Evolutionary conservation across 2,113 vertebrate genomes (phyloP).

Genomic region (Eretmochelys imbricata): DNA sequence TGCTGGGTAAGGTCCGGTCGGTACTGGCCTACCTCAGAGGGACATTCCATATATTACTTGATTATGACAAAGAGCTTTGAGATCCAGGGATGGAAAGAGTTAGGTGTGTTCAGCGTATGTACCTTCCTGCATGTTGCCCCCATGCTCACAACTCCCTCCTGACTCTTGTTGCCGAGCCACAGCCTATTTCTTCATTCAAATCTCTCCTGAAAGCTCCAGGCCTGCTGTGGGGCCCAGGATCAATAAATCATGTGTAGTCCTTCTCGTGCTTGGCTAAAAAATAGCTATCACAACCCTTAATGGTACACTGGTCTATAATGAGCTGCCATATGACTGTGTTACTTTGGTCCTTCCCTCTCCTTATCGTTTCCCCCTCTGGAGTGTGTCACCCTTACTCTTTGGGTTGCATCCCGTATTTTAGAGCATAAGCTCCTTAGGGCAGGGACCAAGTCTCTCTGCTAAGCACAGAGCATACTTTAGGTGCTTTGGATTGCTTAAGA

Average conservation of each 20-base stretch:
- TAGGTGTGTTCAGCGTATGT: neutral
- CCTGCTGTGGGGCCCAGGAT: neutral
- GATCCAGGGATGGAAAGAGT: neutral
- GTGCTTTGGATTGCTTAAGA: neutral
- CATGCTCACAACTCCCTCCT: accelerated
- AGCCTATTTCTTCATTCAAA: neutral
- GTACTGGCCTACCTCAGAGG: neutral
- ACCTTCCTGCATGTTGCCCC: neutral
- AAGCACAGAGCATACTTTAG: neutral
- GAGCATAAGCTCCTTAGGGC: neutral
- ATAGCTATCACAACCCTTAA: neutral
- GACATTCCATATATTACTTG: neutral
- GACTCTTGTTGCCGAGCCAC: neutral
- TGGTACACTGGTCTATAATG: neutral
- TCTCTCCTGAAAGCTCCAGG: neutral
- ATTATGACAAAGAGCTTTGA: neutral
- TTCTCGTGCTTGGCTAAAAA: neutral
- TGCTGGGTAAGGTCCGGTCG: neutral
- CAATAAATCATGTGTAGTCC: accelerated
- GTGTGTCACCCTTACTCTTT: neutral
- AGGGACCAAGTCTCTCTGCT: neutral
- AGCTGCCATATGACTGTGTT: neutral
- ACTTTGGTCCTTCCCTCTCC: neutral
- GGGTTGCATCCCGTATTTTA: neutral
- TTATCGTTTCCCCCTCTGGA: neutral